Conservation (phyloP, 2,113 vertebrate species). For the Petaurus breviceps region DNA sequence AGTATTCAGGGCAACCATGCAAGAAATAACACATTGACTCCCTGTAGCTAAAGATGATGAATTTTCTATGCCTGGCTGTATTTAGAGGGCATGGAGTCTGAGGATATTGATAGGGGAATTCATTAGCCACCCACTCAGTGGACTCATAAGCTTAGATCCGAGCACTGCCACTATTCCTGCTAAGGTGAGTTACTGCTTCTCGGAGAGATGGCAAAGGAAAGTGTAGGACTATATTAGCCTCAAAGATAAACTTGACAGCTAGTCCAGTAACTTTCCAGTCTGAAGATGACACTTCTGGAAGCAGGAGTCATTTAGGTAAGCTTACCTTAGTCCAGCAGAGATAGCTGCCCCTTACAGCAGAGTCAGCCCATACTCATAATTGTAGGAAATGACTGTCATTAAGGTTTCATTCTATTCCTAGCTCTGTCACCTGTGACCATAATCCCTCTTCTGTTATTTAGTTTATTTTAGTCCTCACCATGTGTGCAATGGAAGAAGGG, state of each 20-base stretch:
- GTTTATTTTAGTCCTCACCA: conserved; percentile 29
- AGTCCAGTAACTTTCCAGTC: conserved; percentile 52
- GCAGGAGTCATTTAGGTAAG: conserved; percentile 59
- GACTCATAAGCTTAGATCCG: conserved; percentile 42
- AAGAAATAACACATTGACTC: conserved; percentile 70
- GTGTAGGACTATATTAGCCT: conserved; percentile 54
- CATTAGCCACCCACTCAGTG: conserved; percentile 70
- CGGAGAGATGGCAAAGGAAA: conserved; percentile 59
- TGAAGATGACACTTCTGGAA: conserved; percentile 51
- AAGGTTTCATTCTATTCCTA: conserved; percentile 35
- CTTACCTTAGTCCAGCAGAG: conserved; percentile 37
- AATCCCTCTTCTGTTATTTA: conserved; percentile 34
- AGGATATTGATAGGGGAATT: conserved; percentile 70
- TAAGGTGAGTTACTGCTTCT: conserved; percentile 68
- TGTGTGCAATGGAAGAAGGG: background rate
- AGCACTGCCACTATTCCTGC: conserved; percentile 53
- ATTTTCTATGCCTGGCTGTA: conserved; percentile 72
- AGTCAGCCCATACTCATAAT: conserved; percentile 27
- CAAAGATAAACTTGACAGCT: conserved; percentile 54
- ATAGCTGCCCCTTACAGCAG: background rate
- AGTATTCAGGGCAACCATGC: conserved; percentile 63
- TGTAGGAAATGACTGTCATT: conserved; percentile 41
- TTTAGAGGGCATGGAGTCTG: conserved; percentile 54
- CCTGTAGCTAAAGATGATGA: conserved; percentile 79
- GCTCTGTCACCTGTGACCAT: background rate